Conservation (phyloP, 2,888 invertebrate genomes). For the Vannuccia rotundouncinata region DNA sequence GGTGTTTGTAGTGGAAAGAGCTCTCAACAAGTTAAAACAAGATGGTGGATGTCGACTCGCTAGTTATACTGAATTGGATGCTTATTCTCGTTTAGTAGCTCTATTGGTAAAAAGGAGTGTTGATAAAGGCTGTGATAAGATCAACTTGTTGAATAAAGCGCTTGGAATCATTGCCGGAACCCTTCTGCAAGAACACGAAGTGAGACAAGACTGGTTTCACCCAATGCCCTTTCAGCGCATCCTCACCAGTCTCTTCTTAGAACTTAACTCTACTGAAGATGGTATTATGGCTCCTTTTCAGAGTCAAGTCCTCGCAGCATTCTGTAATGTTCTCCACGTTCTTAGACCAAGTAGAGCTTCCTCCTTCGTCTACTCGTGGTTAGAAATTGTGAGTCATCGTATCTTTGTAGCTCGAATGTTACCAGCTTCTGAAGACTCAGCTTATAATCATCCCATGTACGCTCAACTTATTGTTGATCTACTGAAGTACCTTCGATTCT, state of each 20-base stretch:
- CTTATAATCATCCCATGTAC: slow-evolving; percentile 67
- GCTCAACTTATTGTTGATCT: slow-evolving; percentile 88
- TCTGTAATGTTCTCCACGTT: slow-evolving; percentile 75
- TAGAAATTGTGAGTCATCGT: slow-evolving; percentile 91
- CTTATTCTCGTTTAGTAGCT: slow-evolving; percentile 84
- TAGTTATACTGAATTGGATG: slow-evolving; percentile 87
- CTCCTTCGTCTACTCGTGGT: slow-evolving; percentile 94
- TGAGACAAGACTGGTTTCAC: slow-evolving; percentile 79
- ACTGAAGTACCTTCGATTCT: slow-evolving; percentile 92
- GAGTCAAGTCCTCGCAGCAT: slow-evolving; percentile 43
- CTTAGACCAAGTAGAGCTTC: slow-evolving; percentile 84
- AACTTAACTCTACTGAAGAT: slow-evolving; percentile 67
- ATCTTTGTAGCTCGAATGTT: slow-evolving; percentile 88
- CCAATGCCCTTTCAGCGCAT: slow-evolving; percentile 95
- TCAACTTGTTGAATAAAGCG: slow-evolving; percentile 87
- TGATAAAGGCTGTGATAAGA: slow-evolving; percentile 68
- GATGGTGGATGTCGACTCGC: slow-evolving; percentile 28
- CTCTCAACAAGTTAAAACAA: slow-evolving; percentile 22
- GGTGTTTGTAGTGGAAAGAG: slow-evolving; percentile 51
- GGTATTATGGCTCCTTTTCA: slow-evolving; percentile 43
- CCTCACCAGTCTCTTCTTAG: slow-evolving; percentile 89
- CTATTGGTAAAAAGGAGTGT: slow-evolving; percentile 71
- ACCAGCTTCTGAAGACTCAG: slow-evolving; percentile 58
- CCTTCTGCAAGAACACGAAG: slow-evolving; percentile 88
- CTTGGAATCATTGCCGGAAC: slow-evolving; percentile 91